phyloP scores from a whole-genome alignment of 2,797 vertebrate genomes.

The Tokudaia tokunoshimensis region DNA sequence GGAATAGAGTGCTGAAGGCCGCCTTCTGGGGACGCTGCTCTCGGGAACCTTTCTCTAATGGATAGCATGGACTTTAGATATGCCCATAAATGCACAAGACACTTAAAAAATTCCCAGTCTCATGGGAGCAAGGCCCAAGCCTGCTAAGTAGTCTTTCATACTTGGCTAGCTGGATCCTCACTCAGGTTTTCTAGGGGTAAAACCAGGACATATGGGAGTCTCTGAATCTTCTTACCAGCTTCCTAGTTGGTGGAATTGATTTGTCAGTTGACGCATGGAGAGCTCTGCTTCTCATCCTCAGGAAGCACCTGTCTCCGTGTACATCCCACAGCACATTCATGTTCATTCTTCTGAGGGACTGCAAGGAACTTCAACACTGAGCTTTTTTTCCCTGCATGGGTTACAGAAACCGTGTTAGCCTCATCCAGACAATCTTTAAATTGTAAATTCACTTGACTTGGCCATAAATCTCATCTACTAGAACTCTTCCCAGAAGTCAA shows the following conservation, averaged over 20 bases:
- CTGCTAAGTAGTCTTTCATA: no score
- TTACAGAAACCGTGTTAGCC: neutral
- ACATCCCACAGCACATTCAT: neutral
- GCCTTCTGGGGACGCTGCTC: neutral
- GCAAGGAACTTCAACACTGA: neutral
- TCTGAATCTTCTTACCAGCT: neutral
- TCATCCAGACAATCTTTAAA: neutral
- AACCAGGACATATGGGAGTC: neutral
- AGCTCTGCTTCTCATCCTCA: neutral
- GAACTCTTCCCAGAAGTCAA: neutral
- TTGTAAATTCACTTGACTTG: neutral
- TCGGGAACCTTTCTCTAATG: accelerated
- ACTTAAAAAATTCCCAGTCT: neutral
- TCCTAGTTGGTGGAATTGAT: neutral
- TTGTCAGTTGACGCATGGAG: neutral
- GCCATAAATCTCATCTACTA: neutral
- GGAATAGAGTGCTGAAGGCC: no score
- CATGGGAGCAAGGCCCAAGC: neutral
- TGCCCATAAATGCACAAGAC: no score
- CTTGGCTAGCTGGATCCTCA: neutral
- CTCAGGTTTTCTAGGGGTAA: neutral
- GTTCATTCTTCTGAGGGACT: neutral
- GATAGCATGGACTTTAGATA: neutral
- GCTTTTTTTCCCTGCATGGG: neutral
- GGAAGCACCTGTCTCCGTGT: neutral